These are phyloP conservation scores for Burhinus bistriatus DNA, from an alignment of 2,113 vertebrate species.

Conservation along the genomic window DNA sequence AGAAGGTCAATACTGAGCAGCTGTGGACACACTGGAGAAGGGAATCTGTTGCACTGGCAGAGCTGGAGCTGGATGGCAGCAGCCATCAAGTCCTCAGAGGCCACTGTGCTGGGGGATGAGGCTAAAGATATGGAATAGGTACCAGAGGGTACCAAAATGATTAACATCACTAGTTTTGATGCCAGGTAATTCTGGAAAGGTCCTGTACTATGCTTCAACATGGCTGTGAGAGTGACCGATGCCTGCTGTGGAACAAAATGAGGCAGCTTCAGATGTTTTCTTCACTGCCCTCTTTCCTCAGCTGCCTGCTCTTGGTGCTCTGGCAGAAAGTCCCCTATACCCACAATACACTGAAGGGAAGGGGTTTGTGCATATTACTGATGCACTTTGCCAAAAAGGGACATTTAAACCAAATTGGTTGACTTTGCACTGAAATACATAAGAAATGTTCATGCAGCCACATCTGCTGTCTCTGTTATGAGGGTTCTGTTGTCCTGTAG, in stretches of 20 bases:
- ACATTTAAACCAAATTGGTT: background rate
- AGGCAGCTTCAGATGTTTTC: background rate
- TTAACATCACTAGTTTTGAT: background rate
- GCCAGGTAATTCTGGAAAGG: background rate
- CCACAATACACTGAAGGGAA: background rate
- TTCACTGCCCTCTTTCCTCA: background rate
- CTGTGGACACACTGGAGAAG: background rate
- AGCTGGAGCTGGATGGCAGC: background rate
- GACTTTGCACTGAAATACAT: background rate
- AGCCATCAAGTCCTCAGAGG: background rate
- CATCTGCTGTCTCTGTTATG: background rate
- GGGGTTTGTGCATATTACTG: background rate
- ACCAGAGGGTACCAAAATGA: accelerated
- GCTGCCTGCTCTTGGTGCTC: background rate
- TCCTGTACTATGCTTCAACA: background rate
- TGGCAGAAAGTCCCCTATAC: background rate
- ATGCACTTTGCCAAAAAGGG: background rate
- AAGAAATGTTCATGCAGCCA: background rate
- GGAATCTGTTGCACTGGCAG: background rate
- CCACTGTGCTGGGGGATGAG: background rate
- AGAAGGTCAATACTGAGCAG: background rate
- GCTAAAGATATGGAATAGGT: background rate
- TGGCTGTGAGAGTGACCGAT: accelerated
- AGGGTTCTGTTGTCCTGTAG: background rate
- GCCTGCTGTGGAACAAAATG: accelerated